Base-by-base conservation (phyloP, 2,113 vertebrate genomes). In the Bettongia penicillata region DNA sequence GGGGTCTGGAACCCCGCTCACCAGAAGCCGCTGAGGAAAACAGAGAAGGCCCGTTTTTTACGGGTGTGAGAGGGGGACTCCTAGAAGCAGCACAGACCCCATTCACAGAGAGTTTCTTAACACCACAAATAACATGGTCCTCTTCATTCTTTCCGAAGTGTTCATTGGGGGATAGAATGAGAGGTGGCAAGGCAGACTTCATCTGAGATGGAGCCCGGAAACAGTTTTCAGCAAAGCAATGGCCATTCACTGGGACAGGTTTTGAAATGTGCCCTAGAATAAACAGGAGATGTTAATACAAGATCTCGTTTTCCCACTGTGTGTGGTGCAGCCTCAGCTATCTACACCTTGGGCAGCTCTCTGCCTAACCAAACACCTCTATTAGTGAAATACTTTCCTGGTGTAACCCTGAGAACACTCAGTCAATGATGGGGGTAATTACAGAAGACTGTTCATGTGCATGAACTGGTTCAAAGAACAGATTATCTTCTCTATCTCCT, bases 1-100 rank as follows among this genome's bases (percentile, higher is more conserved):
- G 98, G 0, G 99, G 99, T 95, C 99, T 99, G 25, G 99, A 99
- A 94, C 99, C 98, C 26, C 99, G 98, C 31, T 99, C 99, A 1
- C 53, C 91, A 6, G 92, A 91, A 6, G 97, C 57, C 1, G 93
- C 50, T 47, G 97, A 43, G 2, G 98, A 93, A 55, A 97, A 96
- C 0, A 94, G 97, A 57, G 98, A 90, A 37, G 97, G 94, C 51
- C 99, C 98, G 11, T 53, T 97, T 95, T 97, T 99, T 0, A 97
- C 77, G 5, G 98, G 98, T 3, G 99, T 99, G 37, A 98, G 99
- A 3, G 99, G 99, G 16, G 99, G 98, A 0, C 98, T 98, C 96
- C 97, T 98, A 91, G 99, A 98, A 3, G 99, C 97, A 23, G 95
- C 94, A 19, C 96, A 93, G 3, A 95, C 96, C 53, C 92, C 95